Conservation (phyloP, 1,140 invertebrate genomes). For the Probaryconus sp. region DNA sequence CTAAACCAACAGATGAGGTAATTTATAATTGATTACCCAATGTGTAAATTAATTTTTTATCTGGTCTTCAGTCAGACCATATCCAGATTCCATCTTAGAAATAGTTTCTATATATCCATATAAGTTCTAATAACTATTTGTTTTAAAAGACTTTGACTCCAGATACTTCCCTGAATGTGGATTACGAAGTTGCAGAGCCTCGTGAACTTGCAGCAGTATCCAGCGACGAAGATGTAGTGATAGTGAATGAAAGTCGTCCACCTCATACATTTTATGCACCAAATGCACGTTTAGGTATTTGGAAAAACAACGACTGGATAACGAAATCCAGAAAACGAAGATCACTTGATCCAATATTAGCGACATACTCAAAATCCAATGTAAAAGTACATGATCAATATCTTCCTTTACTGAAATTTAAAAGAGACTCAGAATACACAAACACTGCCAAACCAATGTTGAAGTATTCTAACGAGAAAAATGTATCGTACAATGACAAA, state of each 20-base stretch:
- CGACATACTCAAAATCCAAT: background rate
- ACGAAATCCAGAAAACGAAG: conserved; percentile 64
- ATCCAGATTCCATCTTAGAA: too few species aligned
- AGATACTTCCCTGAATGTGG: conserved; percentile 23
- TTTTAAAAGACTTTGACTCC: conserved; percentile 17
- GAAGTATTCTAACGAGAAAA: background rate
- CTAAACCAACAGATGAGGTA: conserved; percentile 60
- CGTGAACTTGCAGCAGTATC: conserved; percentile 61
- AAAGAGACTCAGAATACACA: conserved; percentile 1
- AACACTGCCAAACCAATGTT: conserved; percentile 20
- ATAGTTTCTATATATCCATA: background rate
- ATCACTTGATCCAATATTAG: conserved; percentile 15
- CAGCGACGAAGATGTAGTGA: conserved; percentile 67
- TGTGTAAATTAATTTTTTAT: too few species aligned
- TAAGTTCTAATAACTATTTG: background rate
- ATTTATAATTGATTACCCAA: too few species aligned
- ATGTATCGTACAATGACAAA: conserved; percentile 12
- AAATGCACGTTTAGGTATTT: conserved; percentile 63
- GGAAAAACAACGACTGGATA: conserved; percentile 70
- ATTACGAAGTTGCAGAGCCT: conserved; percentile 70
- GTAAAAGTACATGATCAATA: background rate
- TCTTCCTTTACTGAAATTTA: conserved; percentile 34
- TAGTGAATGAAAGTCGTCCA: conserved; percentile 67
- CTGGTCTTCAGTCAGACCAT: too few species aligned
- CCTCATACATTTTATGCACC: conserved; percentile 44